Evolutionary conservation across 64 coral and sea anemone species (phyloP).

Genomic region (Dendronephthya gigantea): DNA sequence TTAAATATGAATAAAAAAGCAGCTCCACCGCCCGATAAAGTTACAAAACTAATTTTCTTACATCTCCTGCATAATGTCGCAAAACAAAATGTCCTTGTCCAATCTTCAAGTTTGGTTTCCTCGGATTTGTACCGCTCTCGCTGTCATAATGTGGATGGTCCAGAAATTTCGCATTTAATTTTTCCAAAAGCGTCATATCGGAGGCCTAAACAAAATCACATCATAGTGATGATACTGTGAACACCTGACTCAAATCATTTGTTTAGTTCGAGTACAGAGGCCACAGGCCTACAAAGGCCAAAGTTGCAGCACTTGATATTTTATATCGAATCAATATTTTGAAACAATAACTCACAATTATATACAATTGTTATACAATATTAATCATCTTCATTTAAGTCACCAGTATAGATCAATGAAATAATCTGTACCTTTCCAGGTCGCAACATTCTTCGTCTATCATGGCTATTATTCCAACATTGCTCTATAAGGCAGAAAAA

Average conservation of each 20-base stretch:
- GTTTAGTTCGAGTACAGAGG: no score
- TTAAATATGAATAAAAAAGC: no score
- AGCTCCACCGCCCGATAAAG: no score
- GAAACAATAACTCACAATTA: no score
- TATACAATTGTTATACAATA: no score
- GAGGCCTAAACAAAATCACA: constrained; percentile 48
- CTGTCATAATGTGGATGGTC: constrained; percentile 86
- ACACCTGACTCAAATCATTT: neutral
- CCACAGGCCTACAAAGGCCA: no score
- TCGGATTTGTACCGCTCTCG: constrained; percentile 51
- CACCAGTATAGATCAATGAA: neutral
- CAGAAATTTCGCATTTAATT: constrained; percentile 61
- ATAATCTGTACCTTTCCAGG: constrained; percentile 66
- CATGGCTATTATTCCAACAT: constrained; percentile 77
- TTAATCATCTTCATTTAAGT: no score
- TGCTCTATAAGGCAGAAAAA: constrained; percentile 39
- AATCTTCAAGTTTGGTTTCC: constrained; percentile 50
- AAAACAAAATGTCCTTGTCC: constrained; percentile 69
- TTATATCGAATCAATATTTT: neutral
- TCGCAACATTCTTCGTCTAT: constrained; percentile 85
- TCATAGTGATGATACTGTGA: neutral
- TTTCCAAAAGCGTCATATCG: constrained; percentile 66
- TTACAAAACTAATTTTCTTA: constrained; percentile 12
- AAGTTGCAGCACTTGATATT: neutral
- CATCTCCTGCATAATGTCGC: constrained; percentile 86